A percentile compares a stretch with the other conserved stretches of the same genome.
Conservation (phyloP, 2,113 vertebrate genomes). For the Naja naja region DNA sequence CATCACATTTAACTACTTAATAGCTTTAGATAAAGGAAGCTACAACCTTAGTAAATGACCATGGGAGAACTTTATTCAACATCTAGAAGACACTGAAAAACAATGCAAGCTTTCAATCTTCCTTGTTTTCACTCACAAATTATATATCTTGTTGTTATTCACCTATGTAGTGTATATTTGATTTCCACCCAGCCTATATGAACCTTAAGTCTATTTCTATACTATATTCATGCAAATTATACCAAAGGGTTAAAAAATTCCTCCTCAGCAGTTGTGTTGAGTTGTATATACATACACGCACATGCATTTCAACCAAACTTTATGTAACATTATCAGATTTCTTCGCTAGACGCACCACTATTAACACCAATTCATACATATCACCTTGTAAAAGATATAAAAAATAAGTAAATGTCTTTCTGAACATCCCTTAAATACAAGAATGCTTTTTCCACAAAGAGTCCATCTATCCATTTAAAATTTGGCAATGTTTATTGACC, state of each 20-base stretch:
- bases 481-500: neutral
- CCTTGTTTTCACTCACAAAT: neutral
- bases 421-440: neutral
- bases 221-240: neutral
- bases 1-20: neutral
- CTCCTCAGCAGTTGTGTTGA: neutral
- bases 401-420: neutral
- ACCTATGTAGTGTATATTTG: neutral
- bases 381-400: neutral
- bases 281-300: neutral
- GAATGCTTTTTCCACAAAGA: neutral
- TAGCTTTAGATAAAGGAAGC: neutral
- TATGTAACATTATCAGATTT: neutral
- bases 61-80: neutral
- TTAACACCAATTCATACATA: neutral
- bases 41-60: neutral
- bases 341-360: neutral
- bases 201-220: neutral
- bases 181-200: neutral
- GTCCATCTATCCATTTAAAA: neutral
- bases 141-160: neutral
- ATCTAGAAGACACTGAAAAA: neutral
- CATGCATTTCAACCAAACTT: neutral
- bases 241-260: neutral
- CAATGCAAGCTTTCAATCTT: neutral